phyloP scores from a whole-genome alignment of 53 echinoderm and acorn worm species.

The Crossaster papposus region DNA sequence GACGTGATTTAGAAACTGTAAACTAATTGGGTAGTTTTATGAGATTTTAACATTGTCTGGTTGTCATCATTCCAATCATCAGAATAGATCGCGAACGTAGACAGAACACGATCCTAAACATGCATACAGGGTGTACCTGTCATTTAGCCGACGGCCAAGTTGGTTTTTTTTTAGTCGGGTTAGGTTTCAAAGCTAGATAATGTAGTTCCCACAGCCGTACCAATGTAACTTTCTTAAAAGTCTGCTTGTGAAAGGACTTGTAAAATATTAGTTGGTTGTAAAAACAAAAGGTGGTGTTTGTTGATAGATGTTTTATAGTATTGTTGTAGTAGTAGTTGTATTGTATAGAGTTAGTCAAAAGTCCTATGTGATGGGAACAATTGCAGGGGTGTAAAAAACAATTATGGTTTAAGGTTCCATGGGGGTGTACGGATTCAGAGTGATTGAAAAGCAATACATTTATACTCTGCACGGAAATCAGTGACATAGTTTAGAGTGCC shows the following conservation, averaged over 20 bases:
- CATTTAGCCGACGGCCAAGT: no score
- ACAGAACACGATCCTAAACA: not conserved
- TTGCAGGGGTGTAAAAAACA: not conserved
- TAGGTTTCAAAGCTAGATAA: not conserved
- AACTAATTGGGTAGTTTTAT: not conserved
- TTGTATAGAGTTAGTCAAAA: not conserved
- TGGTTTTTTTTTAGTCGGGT: no score
- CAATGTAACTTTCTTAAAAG: not conserved
- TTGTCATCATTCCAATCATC: not conserved
- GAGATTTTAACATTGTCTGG: not conserved
- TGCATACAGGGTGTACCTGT: no score
- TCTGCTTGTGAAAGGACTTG: not conserved
- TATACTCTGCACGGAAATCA: not conserved
- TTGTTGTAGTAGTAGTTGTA: not conserved
- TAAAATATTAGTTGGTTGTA: constrained; percentile 8
- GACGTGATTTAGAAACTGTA: not conserved
- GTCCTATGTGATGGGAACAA: not conserved
- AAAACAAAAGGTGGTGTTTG: not conserved
- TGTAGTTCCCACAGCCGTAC: not conserved
- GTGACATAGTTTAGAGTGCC: no score
- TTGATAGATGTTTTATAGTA: not conserved
- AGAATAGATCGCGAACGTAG: not conserved
- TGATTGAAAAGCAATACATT: constrained; percentile 37
- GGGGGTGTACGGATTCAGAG: not conserved
- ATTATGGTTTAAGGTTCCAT: not conserved